phyloP scores from a whole-genome alignment of 2,888 invertebrate species.

The Torymus aiolomorphi region DNA sequence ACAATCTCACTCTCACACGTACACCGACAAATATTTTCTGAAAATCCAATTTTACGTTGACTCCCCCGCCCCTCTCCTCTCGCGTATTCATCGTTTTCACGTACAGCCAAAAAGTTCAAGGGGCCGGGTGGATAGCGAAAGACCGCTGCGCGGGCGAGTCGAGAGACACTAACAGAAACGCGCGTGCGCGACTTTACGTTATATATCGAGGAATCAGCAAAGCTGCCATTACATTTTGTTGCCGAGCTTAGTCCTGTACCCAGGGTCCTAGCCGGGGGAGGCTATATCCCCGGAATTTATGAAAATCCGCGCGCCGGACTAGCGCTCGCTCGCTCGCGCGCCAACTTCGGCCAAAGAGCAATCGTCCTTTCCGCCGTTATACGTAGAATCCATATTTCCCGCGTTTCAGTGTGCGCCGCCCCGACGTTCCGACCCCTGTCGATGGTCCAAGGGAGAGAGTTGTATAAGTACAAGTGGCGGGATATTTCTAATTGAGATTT shows the following conservation, averaged over 20 bases:
- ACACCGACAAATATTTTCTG: neutral
- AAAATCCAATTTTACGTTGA: slow-evolving; percentile 31
- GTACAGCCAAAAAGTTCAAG: slow-evolving; percentile 19
- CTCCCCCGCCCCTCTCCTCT: no score
- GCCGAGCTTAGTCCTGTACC: slow-evolving; percentile 24
- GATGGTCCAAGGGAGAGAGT: slow-evolving; percentile 8
- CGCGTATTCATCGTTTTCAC: slow-evolving; percentile 5
- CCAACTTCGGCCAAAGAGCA: slow-evolving; percentile 50
- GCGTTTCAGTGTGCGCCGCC: slow-evolving; percentile 40
- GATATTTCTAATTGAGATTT: slow-evolving; percentile 37
- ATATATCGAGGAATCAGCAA: slow-evolving; percentile 38
- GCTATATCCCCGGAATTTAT: slow-evolving; percentile 62
- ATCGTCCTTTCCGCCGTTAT: slow-evolving; percentile 53
- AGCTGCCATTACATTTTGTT: slow-evolving; percentile 60
- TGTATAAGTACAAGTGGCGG: neutral
- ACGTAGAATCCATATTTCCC: slow-evolving; percentile 37
- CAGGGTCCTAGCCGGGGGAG: slow-evolving; percentile 1
- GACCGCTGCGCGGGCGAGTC: neutral
- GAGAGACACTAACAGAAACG: slow-evolving; percentile 5
- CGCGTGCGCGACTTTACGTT: slow-evolving; percentile 22
- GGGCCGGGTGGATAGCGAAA: neutral
- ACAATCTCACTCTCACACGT: neutral
- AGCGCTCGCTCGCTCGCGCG: slow-evolving; percentile 42
- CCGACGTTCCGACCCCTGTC: slow-evolving; percentile 2
- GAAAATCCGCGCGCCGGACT: slow-evolving; percentile 58